A percentile compares a stretch with the other conserved stretches of the same genome.
Conservation (phyloP, 1,140 invertebrate genomes). For the Pseudobourletiella spinata region DNA sequence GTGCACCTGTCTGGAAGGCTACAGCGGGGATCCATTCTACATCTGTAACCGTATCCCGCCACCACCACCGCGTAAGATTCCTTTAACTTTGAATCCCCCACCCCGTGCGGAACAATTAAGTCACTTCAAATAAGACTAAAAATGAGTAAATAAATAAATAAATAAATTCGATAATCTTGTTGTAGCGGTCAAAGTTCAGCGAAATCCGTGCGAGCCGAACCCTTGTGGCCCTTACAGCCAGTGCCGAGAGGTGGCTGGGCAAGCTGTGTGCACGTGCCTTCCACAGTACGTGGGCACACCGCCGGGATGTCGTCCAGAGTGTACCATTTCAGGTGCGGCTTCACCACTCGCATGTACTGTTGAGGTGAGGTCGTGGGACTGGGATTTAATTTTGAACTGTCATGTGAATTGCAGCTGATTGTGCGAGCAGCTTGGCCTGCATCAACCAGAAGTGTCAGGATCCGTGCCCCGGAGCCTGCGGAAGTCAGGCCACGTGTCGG, state of each 20-base stretch:
- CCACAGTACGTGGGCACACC: constrained; percentile 40
- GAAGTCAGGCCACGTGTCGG: constrained; percentile 62
- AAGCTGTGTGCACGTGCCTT: constrained; percentile 37
- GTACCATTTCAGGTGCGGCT: constrained; percentile 35
- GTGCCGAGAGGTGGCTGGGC: constrained; percentile 50
- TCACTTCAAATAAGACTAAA: not conserved
- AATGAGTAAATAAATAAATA: not conserved
- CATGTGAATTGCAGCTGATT: constrained; percentile 45
- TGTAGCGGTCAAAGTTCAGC: constrained; percentile 41
- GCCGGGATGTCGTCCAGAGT: constrained; percentile 40
- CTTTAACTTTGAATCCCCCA: too few species aligned
- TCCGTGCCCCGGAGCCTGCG: constrained; percentile 46
- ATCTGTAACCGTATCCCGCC: constrained; percentile 39
- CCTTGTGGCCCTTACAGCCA: constrained; percentile 63
- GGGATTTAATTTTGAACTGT: constrained; percentile 29
- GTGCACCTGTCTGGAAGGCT: constrained; percentile 48
- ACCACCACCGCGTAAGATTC: constrained; percentile 5
- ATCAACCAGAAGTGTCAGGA: constrained; percentile 55
- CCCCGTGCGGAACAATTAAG: too few species aligned
- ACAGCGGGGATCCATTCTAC: constrained; percentile 38
- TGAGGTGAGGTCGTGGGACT: constrained; percentile 52
- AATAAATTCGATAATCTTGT: not conserved
- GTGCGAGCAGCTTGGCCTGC: constrained; percentile 61
- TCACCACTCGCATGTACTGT: too few species aligned
- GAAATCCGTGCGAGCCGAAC: constrained; percentile 52